These are phyloP conservation scores for Aplysia californica DNA, from an alignment of 1,140 invertebrate genomes.

Conservation along the genomic window DNA sequence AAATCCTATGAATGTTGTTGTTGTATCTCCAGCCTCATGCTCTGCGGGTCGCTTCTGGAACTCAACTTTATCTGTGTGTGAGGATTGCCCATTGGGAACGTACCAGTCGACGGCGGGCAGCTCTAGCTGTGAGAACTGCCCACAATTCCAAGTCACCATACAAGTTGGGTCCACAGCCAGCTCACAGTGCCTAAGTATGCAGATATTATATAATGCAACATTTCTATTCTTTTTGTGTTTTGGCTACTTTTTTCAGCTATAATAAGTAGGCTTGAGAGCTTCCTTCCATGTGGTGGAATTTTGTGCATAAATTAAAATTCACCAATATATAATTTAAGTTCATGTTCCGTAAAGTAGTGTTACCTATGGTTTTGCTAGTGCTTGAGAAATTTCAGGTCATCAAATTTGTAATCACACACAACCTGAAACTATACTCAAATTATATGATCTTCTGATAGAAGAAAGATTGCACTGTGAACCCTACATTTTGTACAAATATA, in stretches of 20 bases:
- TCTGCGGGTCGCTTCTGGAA: conserved; percentile 13
- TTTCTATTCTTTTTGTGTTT: neutral
- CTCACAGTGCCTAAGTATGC: conserved; percentile 24
- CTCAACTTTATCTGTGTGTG: neutral
- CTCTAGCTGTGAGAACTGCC: conserved; percentile 16
- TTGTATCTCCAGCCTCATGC: conserved; percentile 15
- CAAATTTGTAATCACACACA: too few relatives aligned
- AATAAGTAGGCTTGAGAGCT: neutral
- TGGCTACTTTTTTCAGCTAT: neutral
- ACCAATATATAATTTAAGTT: neutral
- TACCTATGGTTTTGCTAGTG: too few relatives aligned
- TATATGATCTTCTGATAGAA: too few relatives aligned
- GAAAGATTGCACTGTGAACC: too few relatives aligned
- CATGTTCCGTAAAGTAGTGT: too few relatives aligned
- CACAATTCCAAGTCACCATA: neutral
- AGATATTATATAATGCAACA: neutral
- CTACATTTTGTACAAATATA: too few relatives aligned
- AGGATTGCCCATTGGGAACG: conserved; percentile 23
- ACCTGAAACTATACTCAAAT: too few relatives aligned
- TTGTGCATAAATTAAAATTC: neutral
- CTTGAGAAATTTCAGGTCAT: too few relatives aligned
- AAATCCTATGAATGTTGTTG: too few relatives aligned
- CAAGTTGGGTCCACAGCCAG: neutral
- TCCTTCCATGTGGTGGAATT: neutral
- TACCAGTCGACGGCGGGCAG: conserved; percentile 14